Evolutionary conservation across 2,888 invertebrate genomes (phyloP).

Genomic region (Lithodes maja): DNA sequence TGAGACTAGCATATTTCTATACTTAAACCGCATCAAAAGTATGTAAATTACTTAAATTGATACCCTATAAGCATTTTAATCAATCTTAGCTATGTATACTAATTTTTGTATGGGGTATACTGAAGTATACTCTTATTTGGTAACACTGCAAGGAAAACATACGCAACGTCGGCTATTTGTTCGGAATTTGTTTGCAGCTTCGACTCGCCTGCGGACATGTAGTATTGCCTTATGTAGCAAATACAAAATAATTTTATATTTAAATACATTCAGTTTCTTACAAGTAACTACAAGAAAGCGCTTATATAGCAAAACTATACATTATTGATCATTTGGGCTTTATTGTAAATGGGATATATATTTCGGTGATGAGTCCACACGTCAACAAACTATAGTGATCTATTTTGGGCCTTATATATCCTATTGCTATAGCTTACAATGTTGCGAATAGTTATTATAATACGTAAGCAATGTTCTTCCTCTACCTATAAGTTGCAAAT

Average conservation of each 20-base stretch:
- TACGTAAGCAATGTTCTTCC: no score
- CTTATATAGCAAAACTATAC: no score
- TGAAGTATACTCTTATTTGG: neutral
- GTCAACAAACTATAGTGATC: conserved; percentile 28
- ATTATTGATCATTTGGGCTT: no score
- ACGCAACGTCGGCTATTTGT: conserved; percentile 40
- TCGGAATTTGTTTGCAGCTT: no score
- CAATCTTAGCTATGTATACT: neutral
- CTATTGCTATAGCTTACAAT: no score
- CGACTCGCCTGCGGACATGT: neutral
- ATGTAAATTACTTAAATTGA: neutral
- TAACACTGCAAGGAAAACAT: conserved; percentile 25
- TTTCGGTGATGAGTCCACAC: conserved; percentile 34
- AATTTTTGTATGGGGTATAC: neutral
- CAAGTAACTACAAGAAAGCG: no score
- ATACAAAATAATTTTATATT: neutral
- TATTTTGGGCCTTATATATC: neutral
- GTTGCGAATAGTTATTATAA: no score
- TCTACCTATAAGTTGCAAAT: no score
- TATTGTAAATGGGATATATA: neutral
- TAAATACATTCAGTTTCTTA: no score
- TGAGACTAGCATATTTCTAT: neutral
- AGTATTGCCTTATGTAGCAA: neutral
- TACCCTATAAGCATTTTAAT: neutral
- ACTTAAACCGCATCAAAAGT: neutral